Evolutionary conservation across 2,888 invertebrate genomes (phyloP), one percentile per base, ranked within the genome.

Genomic region (Geophilus truncorum): DNA sequence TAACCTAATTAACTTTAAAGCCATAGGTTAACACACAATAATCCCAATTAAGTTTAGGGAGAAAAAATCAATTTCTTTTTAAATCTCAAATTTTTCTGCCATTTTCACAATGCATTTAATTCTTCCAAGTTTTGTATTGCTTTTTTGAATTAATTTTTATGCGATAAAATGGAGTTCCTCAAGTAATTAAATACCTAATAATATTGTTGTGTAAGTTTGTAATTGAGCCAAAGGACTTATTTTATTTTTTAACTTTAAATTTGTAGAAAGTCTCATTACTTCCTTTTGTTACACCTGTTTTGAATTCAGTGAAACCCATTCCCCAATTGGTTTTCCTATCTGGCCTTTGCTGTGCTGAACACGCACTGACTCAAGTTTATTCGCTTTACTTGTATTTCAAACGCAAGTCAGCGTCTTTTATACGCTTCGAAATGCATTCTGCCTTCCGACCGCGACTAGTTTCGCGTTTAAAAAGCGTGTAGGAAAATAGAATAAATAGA

Each of bases 341-440:
- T 25, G 28, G 70, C 70, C 70, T 70, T 70, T 70, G 51, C 51
- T n/a, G 51, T 70, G 70, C 70, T 70, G 70, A 70, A 70, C 70
- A 70, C 70, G 70, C 70, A 70, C 23, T 25, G 70, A 70, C 28
- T 70, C 70, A 28, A 70, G 70, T 70, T 70, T 70, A 70, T 70
- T 70, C 70, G 28, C 70, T 70, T 51, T 51, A 51, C n/a, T 51
- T 51, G 51, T 51, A 51, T 51, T 51, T 51, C 51, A 51, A 51
- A 51, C 51, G 51, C 70, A 70, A 70, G 70, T 70, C 70, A 70
- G 70, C 70, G 70, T 70, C 70, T 70, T 70, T 70, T 28, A 70
- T 28, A 70, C 70, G 70, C 70, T 28, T 70, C 25, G 70, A 70
- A 70, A 70, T 28, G 28, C 70, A 12, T 28, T 70, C 12, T 70